Conservation (phyloP, 2,797 vertebrate species). For the Tapirus indicus region DNA sequence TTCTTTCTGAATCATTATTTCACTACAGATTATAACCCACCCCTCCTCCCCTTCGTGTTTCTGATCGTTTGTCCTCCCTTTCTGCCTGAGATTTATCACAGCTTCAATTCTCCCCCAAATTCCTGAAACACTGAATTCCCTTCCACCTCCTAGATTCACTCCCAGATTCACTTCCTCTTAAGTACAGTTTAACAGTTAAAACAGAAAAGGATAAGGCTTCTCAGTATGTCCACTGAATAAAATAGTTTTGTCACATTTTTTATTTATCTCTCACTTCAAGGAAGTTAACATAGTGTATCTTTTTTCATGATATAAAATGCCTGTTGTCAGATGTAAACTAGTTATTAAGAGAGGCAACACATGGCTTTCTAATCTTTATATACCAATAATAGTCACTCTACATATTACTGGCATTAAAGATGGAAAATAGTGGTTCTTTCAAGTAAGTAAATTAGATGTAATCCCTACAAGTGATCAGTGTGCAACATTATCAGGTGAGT, state of each 20-base stretch:
- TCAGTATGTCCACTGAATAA: conserved; percentile 18
- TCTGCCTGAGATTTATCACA: not conserved
- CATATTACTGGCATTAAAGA: not conserved
- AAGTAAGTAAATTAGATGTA: not conserved
- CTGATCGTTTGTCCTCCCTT: not conserved
- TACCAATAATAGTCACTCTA: not conserved
- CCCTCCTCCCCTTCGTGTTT: not conserved
- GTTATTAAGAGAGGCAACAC: conserved; percentile 27
- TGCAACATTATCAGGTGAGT: not conserved
- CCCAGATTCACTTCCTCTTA: not conserved
- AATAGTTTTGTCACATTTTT: not conserved
- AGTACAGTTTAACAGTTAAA: not conserved
- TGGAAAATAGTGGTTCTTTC: not conserved
- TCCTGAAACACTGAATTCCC: not conserved
- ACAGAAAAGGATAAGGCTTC: conserved; percentile 19
- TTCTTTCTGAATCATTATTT: not conserved
- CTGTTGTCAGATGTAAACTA: conserved; percentile 17
- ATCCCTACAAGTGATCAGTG: not conserved
- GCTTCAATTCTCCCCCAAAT: not conserved
- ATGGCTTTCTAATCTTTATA: not conserved
- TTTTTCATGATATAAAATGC: conserved; percentile 47
- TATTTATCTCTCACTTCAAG: not conserved
- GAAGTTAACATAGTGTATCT: not conserved
- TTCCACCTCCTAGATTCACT: not conserved
- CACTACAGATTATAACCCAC: not conserved